phyloP scores from a whole-genome alignment of 2,888 invertebrate species.

The Nipponacmea schrenckii region DNA sequence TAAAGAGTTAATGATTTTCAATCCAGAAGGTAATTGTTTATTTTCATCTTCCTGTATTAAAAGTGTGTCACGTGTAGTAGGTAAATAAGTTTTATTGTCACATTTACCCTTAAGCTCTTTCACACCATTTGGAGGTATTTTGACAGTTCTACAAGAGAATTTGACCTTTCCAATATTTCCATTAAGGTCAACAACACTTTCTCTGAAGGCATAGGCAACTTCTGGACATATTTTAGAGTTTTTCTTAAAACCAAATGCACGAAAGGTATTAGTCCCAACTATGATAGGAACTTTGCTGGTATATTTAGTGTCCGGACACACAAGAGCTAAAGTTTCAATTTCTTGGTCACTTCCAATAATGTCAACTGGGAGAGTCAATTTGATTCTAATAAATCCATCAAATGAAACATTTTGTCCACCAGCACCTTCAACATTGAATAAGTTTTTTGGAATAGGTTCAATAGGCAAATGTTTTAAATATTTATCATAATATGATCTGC shows the following conservation, averaged over 20 bases:
- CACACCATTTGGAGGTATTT: too few relatives aligned
- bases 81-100: too few relatives aligned
- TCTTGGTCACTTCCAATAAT: neutral
- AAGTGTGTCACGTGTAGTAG: too few relatives aligned
- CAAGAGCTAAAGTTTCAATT: neutral
- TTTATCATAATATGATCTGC: neutral
- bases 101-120: too few relatives aligned
- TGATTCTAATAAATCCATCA: neutral
- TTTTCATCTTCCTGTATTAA: too few relatives aligned
- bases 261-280: conserved; percentile 16
- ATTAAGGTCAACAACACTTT: neutral
- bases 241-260: too few relatives aligned
- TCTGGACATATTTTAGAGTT: too few relatives aligned
- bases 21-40: too few relatives aligned
- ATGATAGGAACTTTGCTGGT: conserved; percentile 11
- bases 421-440: neutral
- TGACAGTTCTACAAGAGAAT: too few relatives aligned
- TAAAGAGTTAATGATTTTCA: too few relatives aligned
- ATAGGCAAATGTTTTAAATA: too few relatives aligned
- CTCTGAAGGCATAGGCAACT: too few relatives aligned
- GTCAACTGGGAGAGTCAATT: neutral
- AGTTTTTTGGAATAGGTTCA: neutral
- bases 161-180: neutral
- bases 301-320: conserved; percentile 13
- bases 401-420: neutral